Base-by-base conservation (phyloP, 2,797 vertebrate genomes). In the Brotula barbata region DNA sequence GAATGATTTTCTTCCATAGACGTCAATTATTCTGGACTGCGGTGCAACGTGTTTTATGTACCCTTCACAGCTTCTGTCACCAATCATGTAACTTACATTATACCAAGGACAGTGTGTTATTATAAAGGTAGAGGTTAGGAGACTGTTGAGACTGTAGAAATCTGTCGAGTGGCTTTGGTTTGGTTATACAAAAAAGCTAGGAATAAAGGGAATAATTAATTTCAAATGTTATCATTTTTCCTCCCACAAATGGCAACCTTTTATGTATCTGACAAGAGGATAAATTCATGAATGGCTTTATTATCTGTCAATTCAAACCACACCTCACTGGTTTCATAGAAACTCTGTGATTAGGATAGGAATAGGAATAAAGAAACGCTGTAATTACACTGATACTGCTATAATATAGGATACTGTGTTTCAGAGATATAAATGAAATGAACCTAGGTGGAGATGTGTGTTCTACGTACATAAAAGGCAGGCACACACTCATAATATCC, bases 31-130 rank as follows among this genome's bases (percentile, higher is more conserved):
- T 60, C 47, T 45, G 20, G 23, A 53, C 13, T 63, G 60, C 60
- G 62, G 28, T 63, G 76, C 11, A 58, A 51, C 71, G 43, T 41
- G 47, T 49, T 69, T 68, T 55, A 64, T 72, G 64, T 41, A 68
- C 53, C 55, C 65, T 37, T 39, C 51, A 58, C n/a, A 36, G 5
- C 37, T 20, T 19, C 28, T 52, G 57, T 69, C 37, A 54, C 41
- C 21, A 49, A 28, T 15, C 44, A 20, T 15, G 42, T 21, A 31
- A 36, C 57, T 49, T 58, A 36, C 49, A 63, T 56, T 42, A 58
- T 17, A 68, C 58, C 78, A 74, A 74, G 77, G 64, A 43, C 64
- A 49, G 21, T 5, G 10, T 5, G 15, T 14, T 14, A 4, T 21
- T 34, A 9, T 25, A 3, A n/a, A 8, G 50, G 11, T 41, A n/a